Evolutionary conservation across 1,140 invertebrate species (phyloP).

Genomic region (Pachypeltis micranthus): DNA sequence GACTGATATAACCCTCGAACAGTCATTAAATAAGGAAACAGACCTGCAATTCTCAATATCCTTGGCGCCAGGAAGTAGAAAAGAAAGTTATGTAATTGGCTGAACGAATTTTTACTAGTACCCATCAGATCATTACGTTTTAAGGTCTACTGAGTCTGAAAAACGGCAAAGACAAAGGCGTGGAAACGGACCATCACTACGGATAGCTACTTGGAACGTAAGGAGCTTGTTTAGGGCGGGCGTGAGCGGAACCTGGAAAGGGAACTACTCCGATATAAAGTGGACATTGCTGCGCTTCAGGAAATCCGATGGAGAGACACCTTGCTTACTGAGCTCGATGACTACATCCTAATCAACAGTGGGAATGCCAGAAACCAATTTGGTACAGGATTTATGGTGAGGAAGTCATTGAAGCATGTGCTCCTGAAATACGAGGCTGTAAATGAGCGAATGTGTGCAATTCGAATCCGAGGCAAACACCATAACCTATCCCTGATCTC

Average conservation of each 20-base stretch:
- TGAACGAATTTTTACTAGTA: too few species aligned
- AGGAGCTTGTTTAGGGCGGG: conserved; percentile 19
- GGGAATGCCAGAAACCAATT: conserved; percentile 1
- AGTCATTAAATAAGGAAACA: too few species aligned
- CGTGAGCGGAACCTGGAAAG: conserved; percentile 14
- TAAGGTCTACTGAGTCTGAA: too few species aligned
- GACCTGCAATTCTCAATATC: too few species aligned
- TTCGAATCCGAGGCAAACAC: conserved; percentile 16
- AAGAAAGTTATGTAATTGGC: too few species aligned
- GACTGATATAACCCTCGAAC: too few species aligned
- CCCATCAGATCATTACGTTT: too few species aligned
- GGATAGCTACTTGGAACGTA: conserved; percentile 23
- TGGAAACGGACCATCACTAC: conserved; percentile 1
- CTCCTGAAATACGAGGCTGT: conserved; percentile 15
- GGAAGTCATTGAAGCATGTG: not conserved
- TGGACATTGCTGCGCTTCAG: conserved; percentile 23
- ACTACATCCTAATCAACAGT: conserved; percentile 7
- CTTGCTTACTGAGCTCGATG: conserved; percentile 2
- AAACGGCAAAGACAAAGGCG: conserved; percentile 6
- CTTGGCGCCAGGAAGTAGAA: too few species aligned
- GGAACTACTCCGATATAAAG: conserved; percentile 22
- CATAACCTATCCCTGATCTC: too few species aligned
- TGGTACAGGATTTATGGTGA: conserved; percentile 16
- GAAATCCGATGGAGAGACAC: conserved; percentile 20
- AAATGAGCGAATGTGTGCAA: conserved; percentile 17